Evolutionary conservation across 1,140 invertebrate genomes (phyloP).

Genomic region (Bathynomus jamesi): DNA sequence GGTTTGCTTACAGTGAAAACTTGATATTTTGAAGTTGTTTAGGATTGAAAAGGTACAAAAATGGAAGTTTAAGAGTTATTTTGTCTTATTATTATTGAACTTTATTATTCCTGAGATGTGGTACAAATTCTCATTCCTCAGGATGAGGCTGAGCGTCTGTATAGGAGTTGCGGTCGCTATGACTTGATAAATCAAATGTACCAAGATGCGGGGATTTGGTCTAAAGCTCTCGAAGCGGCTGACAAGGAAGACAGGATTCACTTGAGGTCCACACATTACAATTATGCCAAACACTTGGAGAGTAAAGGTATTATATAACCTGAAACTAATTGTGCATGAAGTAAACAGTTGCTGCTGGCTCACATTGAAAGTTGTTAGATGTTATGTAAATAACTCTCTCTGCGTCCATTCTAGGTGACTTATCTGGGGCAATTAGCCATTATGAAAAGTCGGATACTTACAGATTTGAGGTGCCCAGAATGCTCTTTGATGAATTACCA

Average conservation of each 20-base stretch:
- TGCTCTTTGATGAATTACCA: conserved; percentile 68
- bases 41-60: too few species aligned
- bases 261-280: conserved; percentile 80
- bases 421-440: conserved; percentile 29
- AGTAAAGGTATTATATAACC: conserved; percentile 51
- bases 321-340: too few species aligned
- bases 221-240: conserved; percentile 65
- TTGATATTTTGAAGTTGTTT: too few species aligned
- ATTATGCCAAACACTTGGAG: conserved; percentile 73
- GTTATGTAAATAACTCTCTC: too few species aligned
- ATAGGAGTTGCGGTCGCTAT: conserved; percentile 66
- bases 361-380: too few species aligned
- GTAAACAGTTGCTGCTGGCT: too few species aligned
- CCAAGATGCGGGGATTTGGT: conserved; percentile 61
- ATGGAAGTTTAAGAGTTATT: too few species aligned
- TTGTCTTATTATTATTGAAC: background rate
- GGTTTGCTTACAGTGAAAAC: too few species aligned
- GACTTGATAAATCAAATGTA: conserved; percentile 80
- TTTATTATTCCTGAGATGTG: conserved; percentile 9
- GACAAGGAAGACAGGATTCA: conserved; percentile 74
- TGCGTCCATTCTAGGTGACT: conserved; percentile 35
- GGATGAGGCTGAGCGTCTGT: conserved; percentile 84
- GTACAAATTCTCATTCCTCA: conserved; percentile 61
- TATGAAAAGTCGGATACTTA: conserved; percentile 51
- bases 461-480: conserved; percentile 83